phyloP scores from a whole-genome alignment of 2,888 invertebrate species.

The Gisinianus flammeolus region DNA sequence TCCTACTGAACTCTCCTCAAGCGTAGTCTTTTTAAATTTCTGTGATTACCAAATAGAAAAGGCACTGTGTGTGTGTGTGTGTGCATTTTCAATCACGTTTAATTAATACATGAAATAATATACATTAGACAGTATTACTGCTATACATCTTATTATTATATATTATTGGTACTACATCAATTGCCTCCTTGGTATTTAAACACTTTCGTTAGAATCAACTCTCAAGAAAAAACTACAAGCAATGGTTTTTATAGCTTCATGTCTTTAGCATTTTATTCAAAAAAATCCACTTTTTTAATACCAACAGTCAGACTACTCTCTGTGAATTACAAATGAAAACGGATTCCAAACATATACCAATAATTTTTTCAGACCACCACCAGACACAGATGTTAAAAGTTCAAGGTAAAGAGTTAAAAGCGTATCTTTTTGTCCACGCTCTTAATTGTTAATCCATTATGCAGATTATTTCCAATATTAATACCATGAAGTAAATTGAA shows the following conservation, averaged over 20 bases:
- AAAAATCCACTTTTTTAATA: too few species aligned
- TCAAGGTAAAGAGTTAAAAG: not conserved
- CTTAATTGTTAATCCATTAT: not conserved
- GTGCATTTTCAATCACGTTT: not conserved
- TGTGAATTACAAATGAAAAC: not conserved
- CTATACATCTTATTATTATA: not conserved
- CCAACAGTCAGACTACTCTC: not conserved
- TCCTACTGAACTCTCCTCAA: not conserved
- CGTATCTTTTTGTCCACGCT: not conserved
- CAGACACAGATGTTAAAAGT: not conserved
- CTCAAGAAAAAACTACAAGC: not conserved
- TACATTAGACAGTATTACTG: not conserved
- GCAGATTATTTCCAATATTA: not conserved
- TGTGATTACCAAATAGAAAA: not conserved
- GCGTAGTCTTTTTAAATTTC: not conserved
- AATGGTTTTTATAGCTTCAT: not conserved
- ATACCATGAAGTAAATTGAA: not conserved
- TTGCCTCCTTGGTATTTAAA: not conserved
- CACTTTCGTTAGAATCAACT: not conserved
- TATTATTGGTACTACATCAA: not conserved
- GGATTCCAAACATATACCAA: not conserved
- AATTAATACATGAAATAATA: not conserved
- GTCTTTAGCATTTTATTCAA: too few species aligned
- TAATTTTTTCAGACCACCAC: not conserved
- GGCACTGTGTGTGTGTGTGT: not conserved